These are phyloP conservation scores for Sesia bembeciformis DNA, from an alignment of 2,888 invertebrate species.

Conservation along the genomic window DNA sequence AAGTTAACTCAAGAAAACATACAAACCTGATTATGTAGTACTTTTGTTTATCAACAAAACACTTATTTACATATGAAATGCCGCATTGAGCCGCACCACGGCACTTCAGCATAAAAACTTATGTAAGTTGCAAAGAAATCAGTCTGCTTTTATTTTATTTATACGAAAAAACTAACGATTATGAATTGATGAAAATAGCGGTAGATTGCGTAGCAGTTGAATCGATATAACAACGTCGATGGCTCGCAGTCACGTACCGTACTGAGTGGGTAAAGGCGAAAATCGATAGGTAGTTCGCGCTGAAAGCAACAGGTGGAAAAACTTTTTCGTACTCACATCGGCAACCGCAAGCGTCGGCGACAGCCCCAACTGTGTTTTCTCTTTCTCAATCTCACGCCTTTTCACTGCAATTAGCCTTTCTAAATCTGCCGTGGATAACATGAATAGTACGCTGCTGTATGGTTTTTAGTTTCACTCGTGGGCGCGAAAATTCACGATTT, in stretches of 20 bases:
- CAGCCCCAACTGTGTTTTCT: conserved; percentile 50
- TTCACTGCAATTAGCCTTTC: conserved; percentile 61
- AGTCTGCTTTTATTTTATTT: neutral
- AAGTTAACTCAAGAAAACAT: neutral
- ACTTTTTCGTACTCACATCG: conserved; percentile 20
- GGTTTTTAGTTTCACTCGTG: neutral
- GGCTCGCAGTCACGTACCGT: neutral
- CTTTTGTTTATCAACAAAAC: neutral
- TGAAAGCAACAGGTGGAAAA: neutral
- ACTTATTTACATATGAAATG: neutral
- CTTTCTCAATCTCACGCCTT: conserved; percentile 57
- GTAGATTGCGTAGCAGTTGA: neutral
- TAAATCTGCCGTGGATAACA: conserved; percentile 52
- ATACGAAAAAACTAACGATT: neutral
- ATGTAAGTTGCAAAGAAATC: neutral
- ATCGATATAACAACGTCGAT: neutral
- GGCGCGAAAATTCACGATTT: neutral
- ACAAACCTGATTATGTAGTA: neutral
- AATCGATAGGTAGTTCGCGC: neutral
- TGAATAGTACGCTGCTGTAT: conserved; percentile 24
- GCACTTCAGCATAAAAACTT: neutral
- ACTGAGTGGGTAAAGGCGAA: neutral
- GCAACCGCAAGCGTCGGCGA: conserved; percentile 13
- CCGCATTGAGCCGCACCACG: neutral
- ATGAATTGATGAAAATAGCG: neutral